A percentile compares a stretch with the other conserved stretches of the same genome.
Conservation (phyloP, 2,113 vertebrate species). For the Brachyhypopomus occidentalis region DNA sequence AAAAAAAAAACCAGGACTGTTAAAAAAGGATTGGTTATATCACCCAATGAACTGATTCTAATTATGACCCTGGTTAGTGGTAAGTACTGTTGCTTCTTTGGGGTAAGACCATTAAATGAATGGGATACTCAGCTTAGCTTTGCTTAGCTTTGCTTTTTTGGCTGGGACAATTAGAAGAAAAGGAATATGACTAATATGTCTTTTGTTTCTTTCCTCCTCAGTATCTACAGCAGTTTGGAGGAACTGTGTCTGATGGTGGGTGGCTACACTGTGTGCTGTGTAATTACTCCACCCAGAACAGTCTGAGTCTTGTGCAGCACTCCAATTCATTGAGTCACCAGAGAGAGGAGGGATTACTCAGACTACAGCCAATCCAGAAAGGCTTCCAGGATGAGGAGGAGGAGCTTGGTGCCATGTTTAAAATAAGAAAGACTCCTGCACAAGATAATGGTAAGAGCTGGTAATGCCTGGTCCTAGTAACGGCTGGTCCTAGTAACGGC, state of each 20-base stretch:
- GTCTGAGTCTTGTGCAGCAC: conserved; percentile 97
- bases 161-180: no score
- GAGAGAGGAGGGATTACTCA: conserved; percentile 90
- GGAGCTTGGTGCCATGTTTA: conserved; percentile 95
- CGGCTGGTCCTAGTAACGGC: conserved; percentile 82
- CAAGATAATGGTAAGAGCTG: conserved; percentile 56
- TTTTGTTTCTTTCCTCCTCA: conserved; percentile 57
- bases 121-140: no score
- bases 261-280: conserved; percentile 94
- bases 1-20: no score
- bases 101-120: no score
- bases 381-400: conserved; percentile 86
- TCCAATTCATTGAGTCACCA: conserved; percentile 95
- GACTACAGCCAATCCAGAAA: conserved; percentile 89
- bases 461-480: conserved; percentile 84
- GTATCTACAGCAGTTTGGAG: conserved; percentile 96
- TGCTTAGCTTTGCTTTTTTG: no score
- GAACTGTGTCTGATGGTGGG: conserved; percentile 85
- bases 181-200: background rate
- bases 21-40: no score
- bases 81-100: no score
- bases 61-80: no score
- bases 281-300: conserved; percentile 96
- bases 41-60: no score
- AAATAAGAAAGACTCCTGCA: conserved; percentile 77